Evolutionary conservation across 37 sponge, comb jelly and placozoan species (phyloP).

Genomic region (Eunapius fragilis): DNA sequence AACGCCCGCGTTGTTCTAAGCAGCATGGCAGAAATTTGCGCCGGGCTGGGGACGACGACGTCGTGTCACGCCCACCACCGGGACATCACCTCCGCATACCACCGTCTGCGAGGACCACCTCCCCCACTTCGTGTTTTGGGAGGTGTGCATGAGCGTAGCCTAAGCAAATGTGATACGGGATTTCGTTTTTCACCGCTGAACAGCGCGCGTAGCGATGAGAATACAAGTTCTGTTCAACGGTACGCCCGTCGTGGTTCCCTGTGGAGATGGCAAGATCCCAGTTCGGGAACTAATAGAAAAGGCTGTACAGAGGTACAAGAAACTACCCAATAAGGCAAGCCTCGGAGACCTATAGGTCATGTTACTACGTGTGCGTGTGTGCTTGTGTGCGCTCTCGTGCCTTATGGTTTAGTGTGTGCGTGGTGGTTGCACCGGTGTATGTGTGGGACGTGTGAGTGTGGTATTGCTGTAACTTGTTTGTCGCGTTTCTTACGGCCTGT

Average conservation of each 20-base stretch:
- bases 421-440: neutral
- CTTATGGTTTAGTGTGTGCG: no score
- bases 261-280: slow-evolving; percentile 71
- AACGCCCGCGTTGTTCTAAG: neutral
- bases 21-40: neutral
- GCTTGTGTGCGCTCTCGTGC: no score
- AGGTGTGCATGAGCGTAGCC: neutral
- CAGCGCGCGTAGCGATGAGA: slow-evolving; percentile 45
- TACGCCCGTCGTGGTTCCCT: slow-evolving; percentile 77
- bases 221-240: slow-evolving; percentile 69
- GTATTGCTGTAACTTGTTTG: neutral
- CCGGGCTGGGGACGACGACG: neutral
- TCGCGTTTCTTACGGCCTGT: no score
- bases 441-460: neutral
- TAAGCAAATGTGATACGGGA: neutral
- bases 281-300: slow-evolving; percentile 73
- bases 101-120: neutral
- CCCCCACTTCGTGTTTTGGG: neutral
- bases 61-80: neutral
- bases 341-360: neutral
- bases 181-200: neutral
- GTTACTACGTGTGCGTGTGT: neutral
- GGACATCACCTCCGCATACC: neutral
- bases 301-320: slow-evolving; percentile 74
- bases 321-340: slow-evolving; percentile 39